Evolutionary conservation across 2,888 invertebrate species (phyloP), one percentile per base, ranked within the genome.

Genomic region (Xestobium rufovillosum): DNA sequence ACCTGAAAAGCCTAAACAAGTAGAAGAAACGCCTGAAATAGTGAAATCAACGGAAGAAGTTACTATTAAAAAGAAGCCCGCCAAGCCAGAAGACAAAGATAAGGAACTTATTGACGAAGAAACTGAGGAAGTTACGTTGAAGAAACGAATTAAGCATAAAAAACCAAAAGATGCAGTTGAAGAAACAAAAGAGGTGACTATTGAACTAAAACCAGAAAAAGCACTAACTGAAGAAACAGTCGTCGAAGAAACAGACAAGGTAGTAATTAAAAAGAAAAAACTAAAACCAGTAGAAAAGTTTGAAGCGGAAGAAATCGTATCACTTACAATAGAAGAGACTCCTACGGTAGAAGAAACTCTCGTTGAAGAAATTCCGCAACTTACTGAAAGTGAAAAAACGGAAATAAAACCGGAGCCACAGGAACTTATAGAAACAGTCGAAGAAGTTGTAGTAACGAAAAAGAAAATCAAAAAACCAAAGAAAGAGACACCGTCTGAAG

Each of bases 21-120:
- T 52, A 27, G 23, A 25, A 42, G 32, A 34, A 35, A 39, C 15
- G 39, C 48, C 42, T 19, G 48, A 53, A 35, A 45, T 49, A 39
- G 43, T 62, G 34, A 60, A 60, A 23, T 44, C 53, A 4, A 48
- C 63, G 17, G 70, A 68, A 50, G 71, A 72, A 51, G 68, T 71
- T 35, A 61, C 69, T 3, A 57, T 75, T 2, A 61, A 67, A 49
- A 65, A 67, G 14, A 63, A 42, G 29, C 29, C 39, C 2, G 15
- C 25, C 8, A 40, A 37, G n/a, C n/a, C n/a, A 16, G 35, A 37
- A 17, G 36, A 41, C 27, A 8, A 8, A 2, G 23, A 27, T n/a
- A 23, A 2, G 23, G 33, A 33, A 33, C 9, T 23, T 3, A 3
- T 11, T 11, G 23, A 11, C 31, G 47, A 44, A 41, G 16, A 31